Evolutionary conservation across 2,113 vertebrate species (phyloP), one percentile per base, ranked within the genome.

Genomic region (Ursus arctos): DNA sequence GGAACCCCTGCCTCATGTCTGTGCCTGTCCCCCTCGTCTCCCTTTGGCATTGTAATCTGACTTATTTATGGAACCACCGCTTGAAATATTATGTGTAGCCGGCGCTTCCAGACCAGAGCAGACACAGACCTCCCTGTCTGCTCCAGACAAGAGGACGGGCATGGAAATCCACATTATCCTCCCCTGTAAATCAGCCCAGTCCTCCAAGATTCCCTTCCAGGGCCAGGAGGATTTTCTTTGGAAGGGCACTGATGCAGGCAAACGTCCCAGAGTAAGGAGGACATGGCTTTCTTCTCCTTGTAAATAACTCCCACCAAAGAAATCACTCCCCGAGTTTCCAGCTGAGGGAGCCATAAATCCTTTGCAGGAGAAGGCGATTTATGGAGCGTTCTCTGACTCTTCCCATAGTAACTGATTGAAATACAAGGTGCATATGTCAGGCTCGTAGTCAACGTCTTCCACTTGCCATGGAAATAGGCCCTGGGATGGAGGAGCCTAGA

Each of bases 1-100:
- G 91, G 92, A 97, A 71, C 43, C 81, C 69, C 26, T 3, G 65
- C 76, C 18, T 22, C 4, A 2, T 2, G 55, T 21, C 63, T 43
- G 43, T 16, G 49, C 28, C 72, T 74, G 22, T 1, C 9, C 24
- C n/a, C 14, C 5, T 21, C 0, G 22, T 12, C 88, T 57, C 53
- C 76, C 72, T 69, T 26, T 4, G 69, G 89, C 82, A 72, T 77
- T 97, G 96, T 91, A 79, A 24, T 88, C 94, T 85, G 96, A 77
- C 74, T 92, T 94, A 91, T 96, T 93, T 92, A 92, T 81, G 77
- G 77, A 83, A 16, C 19, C 7, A 1, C 16, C 14, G 4, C 79
- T 61, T 77, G 85, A 91, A 97, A 95, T 36, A 80, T 18, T 33
- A 67, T n/a, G 4, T 6, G 21, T 69, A 59, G 71, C 19, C 28